phyloP scores from a whole-genome alignment of 37 sponge, comb jelly and placozoan species.

The Aplysina aerophoba region DNA sequence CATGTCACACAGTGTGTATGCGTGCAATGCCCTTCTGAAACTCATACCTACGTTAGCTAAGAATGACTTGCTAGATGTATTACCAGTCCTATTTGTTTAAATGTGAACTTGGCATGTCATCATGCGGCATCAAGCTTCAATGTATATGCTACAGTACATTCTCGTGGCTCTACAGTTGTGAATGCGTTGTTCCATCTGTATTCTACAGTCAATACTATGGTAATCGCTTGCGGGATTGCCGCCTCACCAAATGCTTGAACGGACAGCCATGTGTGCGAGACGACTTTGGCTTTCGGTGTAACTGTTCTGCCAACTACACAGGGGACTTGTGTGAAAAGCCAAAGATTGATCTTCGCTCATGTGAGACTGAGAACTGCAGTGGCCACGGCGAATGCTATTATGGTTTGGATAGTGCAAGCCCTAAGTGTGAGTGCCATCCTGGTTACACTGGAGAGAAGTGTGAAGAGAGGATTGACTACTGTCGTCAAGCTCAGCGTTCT shows the following conservation, averaged over 20 bases:
- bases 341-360: neutral
- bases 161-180: neutral
- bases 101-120: neutral
- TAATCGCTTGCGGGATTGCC: constrained; percentile 19
- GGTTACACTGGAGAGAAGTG: constrained; percentile 32
- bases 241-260: constrained; percentile 12
- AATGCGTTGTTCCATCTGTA: neutral
- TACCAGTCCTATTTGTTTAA: neutral
- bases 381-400: constrained; percentile 27
- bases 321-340: constrained; percentile 7
- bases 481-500: neutral
- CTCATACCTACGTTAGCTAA: too few species aligned
- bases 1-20: neutral
- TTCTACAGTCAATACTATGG: constrained; percentile 30
- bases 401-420: neutral
- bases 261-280: neutral
- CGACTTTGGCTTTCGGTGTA: constrained; percentile 4
- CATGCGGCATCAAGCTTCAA: neutral
- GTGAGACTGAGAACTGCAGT: neutral
- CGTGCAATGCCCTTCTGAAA: too few species aligned
- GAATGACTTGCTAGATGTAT: neutral
- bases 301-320: neutral
- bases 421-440: constrained; percentile 23
- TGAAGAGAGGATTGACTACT: constrained; percentile 21
- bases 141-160: neutral